Evolutionary conservation across 2,113 vertebrate genomes (phyloP).

Genomic region (Corvus cornix): DNA sequence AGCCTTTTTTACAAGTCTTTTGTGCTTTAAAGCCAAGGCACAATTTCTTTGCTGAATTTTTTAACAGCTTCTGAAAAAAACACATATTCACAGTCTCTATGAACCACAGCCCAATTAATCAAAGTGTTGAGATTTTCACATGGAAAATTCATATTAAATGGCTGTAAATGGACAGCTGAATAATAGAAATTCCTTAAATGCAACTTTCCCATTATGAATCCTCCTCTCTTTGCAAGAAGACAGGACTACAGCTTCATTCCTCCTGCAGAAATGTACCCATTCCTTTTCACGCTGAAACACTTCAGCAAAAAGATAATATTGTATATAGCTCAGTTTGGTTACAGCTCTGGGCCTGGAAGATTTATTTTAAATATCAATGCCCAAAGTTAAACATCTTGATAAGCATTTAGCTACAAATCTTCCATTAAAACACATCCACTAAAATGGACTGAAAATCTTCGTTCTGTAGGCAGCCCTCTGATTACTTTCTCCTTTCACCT

Average conservation of each 20-base stretch:
- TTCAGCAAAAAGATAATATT: neutral
- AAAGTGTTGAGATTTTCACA: neutral
- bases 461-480: neutral
- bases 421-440: neutral
- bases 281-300: neutral
- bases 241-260: neutral
- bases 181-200: neutral
- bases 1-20: neutral
- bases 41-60: neutral
- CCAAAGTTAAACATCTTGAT: constrained; percentile 1
- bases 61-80: neutral
- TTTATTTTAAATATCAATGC: neutral
- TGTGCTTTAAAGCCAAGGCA: neutral
- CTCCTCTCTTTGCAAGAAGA: neutral
- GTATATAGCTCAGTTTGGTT: neutral
- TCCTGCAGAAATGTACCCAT: neutral
- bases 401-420: neutral
- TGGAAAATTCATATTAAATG: neutral
- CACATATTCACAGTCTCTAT: neutral
- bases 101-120: neutral
- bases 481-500: neutral
- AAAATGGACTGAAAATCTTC: neutral
- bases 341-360: neutral
- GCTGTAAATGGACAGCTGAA: neutral
- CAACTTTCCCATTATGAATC: neutral